A percentile compares a stretch with the other conserved stretches of the same genome.
Evolutionary conservation across 2,113 vertebrate genomes (phyloP).

Genomic region (Shinisaurus crocodilurus): DNA sequence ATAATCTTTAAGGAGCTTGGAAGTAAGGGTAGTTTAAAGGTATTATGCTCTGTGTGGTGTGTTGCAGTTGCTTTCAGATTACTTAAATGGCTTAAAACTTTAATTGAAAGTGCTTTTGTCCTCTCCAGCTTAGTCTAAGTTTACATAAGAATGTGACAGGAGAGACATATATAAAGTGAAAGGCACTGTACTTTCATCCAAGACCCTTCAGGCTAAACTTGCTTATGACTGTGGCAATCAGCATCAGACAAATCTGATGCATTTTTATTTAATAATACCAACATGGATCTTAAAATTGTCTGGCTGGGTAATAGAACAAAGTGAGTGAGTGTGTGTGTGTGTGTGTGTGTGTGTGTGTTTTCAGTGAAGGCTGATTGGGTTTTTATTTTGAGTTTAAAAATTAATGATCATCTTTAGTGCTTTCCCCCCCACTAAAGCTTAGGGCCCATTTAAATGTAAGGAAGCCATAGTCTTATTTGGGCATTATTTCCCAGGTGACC

Average conservation of each 20-base stretch:
- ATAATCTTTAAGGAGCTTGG: slow-evolving; percentile 4
- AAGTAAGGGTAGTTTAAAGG: slow-evolving; percentile 6
- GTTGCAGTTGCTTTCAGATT: slow-evolving; percentile 12
- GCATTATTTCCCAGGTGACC: neutral
- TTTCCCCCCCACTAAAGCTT: neutral
- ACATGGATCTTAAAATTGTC: accelerated
- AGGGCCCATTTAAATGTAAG: neutral
- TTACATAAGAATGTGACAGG: neutral
- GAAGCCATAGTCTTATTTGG: neutral
- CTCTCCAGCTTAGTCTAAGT: neutral
- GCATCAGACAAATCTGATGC: neutral
- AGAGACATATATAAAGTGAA: slow-evolving; percentile 30
- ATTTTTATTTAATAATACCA: slow-evolving; percentile 2
- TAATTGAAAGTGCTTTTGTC: slow-evolving; percentile 4
- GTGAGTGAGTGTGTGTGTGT: neutral
- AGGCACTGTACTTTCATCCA: neutral
- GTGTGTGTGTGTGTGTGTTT: neutral
- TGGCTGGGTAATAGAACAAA: neutral
- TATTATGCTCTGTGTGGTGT: neutral
- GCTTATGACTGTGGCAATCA: neutral
- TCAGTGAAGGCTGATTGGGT: neutral
- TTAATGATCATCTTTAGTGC: neutral
- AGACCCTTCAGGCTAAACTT: neutral
- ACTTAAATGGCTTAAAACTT: slow-evolving; percentile 31
- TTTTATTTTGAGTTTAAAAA: neutral